Percentiles rank a stretch among this genome's conserved stretches.
Evolutionary conservation across 1,140 invertebrate species (phyloP).

Genomic region (Lanistes nyassanus): DNA sequence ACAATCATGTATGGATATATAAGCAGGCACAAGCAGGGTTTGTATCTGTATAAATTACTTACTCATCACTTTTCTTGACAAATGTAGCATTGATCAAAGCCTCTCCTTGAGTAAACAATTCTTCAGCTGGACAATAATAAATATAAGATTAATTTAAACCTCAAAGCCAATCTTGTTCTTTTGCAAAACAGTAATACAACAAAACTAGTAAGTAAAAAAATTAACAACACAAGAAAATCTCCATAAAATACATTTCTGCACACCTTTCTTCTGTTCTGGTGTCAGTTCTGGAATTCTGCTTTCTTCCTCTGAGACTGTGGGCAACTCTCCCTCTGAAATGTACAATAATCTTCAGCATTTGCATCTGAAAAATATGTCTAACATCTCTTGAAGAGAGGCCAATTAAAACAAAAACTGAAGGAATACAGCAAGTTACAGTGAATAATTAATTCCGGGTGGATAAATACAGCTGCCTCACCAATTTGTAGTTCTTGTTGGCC

Average conservation of each 20-base stretch:
- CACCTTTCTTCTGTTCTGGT: conserved; percentile 38
- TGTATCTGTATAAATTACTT: conserved; percentile 36
- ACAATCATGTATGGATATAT: background rate
- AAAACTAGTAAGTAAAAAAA: background rate
- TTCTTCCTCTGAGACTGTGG: too few species aligned
- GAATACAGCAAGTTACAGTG: too few species aligned
- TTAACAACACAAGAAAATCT: background rate
- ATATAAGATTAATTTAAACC: background rate
- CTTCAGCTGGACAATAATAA: conserved; percentile 46
- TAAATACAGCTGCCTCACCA: too few species aligned
- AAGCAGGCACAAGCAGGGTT: background rate
- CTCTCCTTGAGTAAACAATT: conserved; percentile 54
- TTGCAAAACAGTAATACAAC: background rate
- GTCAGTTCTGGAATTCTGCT: conserved; percentile 18
- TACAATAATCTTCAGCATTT: too few species aligned
- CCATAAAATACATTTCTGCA: background rate
- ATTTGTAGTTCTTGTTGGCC: too few species aligned
- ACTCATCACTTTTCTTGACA: conserved; percentile 55
- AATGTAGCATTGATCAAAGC: conserved; percentile 55
- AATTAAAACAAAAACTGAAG: too few species aligned
- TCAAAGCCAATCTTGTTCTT: background rate
- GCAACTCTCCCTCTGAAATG: too few species aligned
- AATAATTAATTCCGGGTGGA: too few species aligned
- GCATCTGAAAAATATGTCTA: too few species aligned
- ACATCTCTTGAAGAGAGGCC: too few species aligned